Percentiles rank a stretch among this genome's conserved stretches.
These are phyloP conservation scores for Peromyscus maniculatus DNA, from an alignment of 2,113 vertebrate species.

Conservation along the genomic window DNA sequence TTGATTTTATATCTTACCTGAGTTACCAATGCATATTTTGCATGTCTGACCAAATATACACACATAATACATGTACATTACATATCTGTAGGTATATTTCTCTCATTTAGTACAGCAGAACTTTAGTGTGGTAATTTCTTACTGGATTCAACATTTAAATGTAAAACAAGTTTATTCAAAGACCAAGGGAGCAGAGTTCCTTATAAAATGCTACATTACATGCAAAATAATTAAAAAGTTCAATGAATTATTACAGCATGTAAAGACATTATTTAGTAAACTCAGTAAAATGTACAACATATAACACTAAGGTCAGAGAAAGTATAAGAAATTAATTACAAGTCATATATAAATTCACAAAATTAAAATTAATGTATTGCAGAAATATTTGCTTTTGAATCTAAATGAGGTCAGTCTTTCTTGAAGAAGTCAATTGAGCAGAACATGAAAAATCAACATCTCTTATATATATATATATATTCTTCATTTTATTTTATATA, in stretches of 20 bases:
- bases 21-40: neutral
- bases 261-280: neutral
- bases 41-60: neutral
- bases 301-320: neutral
- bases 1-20: neutral
- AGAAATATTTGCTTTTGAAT: constrained; percentile 62
- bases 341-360: constrained; percentile 35
- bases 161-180: neutral
- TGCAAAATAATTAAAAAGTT: neutral
- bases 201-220: neutral
- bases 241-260: neutral
- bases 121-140: neutral
- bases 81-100: neutral
- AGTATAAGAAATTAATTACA: constrained; percentile 43
- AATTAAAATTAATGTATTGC: constrained; percentile 43
- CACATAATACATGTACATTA: neutral
- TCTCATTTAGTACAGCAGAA: neutral
- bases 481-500: too few species aligned
- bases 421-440: constrained; percentile 11
- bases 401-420: constrained; percentile 48
- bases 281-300: neutral
- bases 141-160: neutral
- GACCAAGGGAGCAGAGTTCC: neutral
- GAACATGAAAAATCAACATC: neutral
- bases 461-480: too few species aligned